phyloP scores from a whole-genome alignment of 2,888 invertebrate species.

The Scelioninae gen. 2 region DNA sequence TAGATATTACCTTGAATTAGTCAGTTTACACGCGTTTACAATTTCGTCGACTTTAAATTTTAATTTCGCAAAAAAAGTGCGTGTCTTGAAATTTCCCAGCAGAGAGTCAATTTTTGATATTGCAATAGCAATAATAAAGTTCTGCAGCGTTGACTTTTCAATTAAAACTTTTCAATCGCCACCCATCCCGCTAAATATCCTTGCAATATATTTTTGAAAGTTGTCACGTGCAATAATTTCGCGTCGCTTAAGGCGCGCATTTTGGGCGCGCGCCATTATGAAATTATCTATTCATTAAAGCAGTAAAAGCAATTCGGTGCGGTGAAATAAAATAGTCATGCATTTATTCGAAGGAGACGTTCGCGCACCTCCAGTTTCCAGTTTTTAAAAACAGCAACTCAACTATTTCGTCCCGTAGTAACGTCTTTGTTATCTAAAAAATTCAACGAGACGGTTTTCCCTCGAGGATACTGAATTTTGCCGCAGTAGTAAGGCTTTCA shows the following conservation, averaged over 20 bases:
- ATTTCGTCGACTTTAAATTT: no score
- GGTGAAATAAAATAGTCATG: conserved; percentile 23
- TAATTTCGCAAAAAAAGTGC: no score
- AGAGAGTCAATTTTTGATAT: no score
- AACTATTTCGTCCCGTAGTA: conserved; percentile 41
- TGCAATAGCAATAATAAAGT: no score
- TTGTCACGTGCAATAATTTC: conserved; percentile 7
- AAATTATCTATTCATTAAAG: conserved; percentile 41
- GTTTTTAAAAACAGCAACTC: conserved; percentile 39
- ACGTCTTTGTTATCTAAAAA: conserved; percentile 51
- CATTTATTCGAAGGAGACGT: conserved; percentile 28
- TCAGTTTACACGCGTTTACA: no score
- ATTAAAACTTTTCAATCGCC: no score
- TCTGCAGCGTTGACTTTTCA: no score
- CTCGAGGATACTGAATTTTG: conserved; percentile 51
- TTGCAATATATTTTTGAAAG: conserved; percentile 3
- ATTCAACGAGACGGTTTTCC: conserved; percentile 44
- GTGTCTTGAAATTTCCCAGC: no score
- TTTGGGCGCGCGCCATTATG: conserved; percentile 11
- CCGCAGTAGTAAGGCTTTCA: conserved; percentile 44
- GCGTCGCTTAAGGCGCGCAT: not conserved
- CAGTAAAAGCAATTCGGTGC: conserved; percentile 35
- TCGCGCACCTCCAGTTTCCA: conserved; percentile 12
- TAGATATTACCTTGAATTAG: no score
- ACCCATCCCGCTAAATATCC: no score